Conservation (phyloP, 2,113 vertebrate genomes). For the Malurus alboscapulatus region DNA sequence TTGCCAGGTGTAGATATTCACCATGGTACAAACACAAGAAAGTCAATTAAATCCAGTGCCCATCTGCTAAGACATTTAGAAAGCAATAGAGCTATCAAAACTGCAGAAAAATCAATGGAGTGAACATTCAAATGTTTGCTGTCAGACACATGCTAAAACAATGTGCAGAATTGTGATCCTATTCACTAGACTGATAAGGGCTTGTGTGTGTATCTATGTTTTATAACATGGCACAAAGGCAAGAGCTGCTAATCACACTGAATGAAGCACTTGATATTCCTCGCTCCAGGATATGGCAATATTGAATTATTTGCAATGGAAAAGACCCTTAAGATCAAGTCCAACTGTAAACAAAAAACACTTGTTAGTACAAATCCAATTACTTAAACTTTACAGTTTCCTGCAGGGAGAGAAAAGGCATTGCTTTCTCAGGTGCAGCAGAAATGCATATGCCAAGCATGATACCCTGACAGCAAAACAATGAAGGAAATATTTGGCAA, state of each 20-base stretch:
- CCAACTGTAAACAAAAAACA: background rate
- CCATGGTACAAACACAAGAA: background rate
- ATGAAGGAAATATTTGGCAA: background rate
- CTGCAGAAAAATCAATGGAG: background rate
- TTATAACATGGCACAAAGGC: background rate
- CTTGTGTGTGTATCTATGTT: fast-evolving
- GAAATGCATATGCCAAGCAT: background rate
- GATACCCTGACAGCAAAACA: background rate
- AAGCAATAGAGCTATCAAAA: background rate
- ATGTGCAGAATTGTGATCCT: background rate
- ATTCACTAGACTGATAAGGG: background rate
- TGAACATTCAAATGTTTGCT: fast-evolving
- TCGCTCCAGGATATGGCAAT: background rate
- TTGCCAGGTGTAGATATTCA: background rate
- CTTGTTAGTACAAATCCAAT: background rate
- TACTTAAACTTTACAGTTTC: background rate
- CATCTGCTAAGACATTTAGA: background rate
- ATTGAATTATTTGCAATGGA: background rate
- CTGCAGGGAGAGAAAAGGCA: background rate
- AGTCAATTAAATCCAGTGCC: background rate
- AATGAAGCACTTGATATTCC: background rate
- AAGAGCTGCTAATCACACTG: background rate
- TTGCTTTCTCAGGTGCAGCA: background rate
- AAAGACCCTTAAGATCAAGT: background rate
- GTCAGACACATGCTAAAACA: background rate